Evolutionary conservation across 2,797 vertebrate genomes (phyloP).

Genomic region (Pseudochirops cupreus): DNA sequence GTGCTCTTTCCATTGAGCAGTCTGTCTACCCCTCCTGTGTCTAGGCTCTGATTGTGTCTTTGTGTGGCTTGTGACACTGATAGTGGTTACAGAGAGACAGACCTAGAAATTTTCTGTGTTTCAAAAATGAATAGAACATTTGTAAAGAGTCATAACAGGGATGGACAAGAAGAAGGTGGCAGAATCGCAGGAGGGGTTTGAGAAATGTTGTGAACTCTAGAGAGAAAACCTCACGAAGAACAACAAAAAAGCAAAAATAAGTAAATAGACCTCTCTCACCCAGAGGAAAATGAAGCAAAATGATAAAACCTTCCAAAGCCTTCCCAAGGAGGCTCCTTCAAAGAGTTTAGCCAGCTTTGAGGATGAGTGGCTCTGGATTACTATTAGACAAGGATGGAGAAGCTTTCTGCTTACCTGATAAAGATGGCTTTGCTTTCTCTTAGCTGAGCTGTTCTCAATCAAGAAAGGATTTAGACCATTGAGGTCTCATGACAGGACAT

Average conservation of each 20-base stretch:
- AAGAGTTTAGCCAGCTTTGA: slow-evolving; percentile 38
- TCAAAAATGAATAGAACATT: slow-evolving; percentile 15
- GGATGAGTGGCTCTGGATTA: slow-evolving; percentile 58
- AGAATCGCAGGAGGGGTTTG: not conserved
- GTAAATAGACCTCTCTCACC: not conserved
- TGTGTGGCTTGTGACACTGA: not conserved
- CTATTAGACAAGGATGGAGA: slow-evolving; percentile 66
- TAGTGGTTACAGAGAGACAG: not conserved
- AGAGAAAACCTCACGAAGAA: not conserved
- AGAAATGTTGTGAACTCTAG: not conserved
- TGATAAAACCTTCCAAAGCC: slow-evolving; percentile 1
- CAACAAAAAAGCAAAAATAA: not conserved
- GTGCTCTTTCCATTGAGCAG: not conserved
- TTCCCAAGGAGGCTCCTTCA: slow-evolving; percentile 44
- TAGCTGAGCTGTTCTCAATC: slow-evolving; percentile 53
- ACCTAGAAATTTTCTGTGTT: not conserved
- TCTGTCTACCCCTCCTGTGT: not conserved
- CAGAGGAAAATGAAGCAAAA: slow-evolving; percentile 43
- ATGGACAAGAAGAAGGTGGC: not conserved
- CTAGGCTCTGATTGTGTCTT: not conserved
- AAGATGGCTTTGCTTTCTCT: slow-evolving; percentile 58
- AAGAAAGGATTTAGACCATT: slow-evolving; percentile 46
- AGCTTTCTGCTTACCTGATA: slow-evolving; percentile 51
- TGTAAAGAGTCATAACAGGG: not conserved
- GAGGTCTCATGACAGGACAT: not conserved